Conservation (phyloP, 2,113 vertebrate species). For the Antechinus flavipes region DNA sequence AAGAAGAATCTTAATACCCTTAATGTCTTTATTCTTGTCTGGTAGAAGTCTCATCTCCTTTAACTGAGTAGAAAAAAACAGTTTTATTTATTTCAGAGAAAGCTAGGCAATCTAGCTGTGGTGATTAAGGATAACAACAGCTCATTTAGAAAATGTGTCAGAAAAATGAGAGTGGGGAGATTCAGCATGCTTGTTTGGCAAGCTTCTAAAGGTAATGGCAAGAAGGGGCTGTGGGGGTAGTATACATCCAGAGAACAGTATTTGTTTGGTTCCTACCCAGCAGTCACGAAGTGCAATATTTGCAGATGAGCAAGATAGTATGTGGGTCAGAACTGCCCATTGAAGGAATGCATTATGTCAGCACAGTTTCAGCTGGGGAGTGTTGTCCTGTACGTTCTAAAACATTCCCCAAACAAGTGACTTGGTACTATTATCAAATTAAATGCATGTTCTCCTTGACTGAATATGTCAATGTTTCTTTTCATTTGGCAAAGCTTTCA, state of each 20-base stretch:
- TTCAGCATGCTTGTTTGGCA: slow-evolving; percentile 24
- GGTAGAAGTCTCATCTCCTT: slow-evolving; percentile 54
- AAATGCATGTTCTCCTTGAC: not conserved
- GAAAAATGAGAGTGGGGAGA: slow-evolving; percentile 45
- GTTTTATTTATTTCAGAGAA: slow-evolving; percentile 38
- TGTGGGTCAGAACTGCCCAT: not conserved
- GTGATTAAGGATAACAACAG: slow-evolving; percentile 63
- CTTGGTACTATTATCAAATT: not conserved
- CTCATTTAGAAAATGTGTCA: slow-evolving; percentile 61
- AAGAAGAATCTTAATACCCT: slow-evolving; percentile 57
- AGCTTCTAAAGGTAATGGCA: slow-evolving; percentile 46
- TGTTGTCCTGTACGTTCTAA: not conserved
- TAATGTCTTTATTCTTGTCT: slow-evolving; percentile 63
- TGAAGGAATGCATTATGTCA: not conserved
- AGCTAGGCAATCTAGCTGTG: slow-evolving; percentile 41
- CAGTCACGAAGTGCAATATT: not conserved
- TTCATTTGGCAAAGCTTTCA: not conserved
- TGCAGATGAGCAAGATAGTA: not conserved
- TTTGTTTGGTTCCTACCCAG: not conserved
- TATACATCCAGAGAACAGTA: not conserved
- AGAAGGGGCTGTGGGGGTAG: not conserved
- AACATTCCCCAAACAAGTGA: not conserved
- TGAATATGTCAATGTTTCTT: not conserved
- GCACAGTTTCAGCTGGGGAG: not conserved
- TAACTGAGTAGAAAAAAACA: slow-evolving; percentile 46